Evolutionary conservation across 2,797 vertebrate genomes (phyloP).

Genomic region (Halcyon smyrnensis): DNA sequence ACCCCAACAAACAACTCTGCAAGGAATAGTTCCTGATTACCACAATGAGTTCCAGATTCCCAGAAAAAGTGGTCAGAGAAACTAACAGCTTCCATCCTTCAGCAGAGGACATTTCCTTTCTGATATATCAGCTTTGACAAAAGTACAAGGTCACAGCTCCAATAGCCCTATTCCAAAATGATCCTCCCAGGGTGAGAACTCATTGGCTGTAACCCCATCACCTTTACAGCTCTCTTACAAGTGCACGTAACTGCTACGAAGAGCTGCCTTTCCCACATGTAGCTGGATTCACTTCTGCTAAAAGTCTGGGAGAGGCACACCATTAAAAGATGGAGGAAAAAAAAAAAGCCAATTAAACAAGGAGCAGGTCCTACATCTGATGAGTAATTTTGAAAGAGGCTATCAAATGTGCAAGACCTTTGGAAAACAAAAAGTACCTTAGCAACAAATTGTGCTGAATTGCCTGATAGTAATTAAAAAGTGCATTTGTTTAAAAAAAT

Average conservation of each 20-base stretch:
- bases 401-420: slow-evolving; percentile 28
- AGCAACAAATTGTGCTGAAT: slow-evolving; percentile 48
- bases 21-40: not conserved
- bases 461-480: slow-evolving; percentile 40
- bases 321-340: not conserved
- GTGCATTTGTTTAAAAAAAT: not conserved
- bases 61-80: not conserved
- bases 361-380: not conserved
- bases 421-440: slow-evolving; percentile 5
- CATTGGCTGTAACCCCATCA: not conserved
- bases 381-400: not conserved
- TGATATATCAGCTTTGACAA: not conserved
- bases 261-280: not conserved
- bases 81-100: not conserved
- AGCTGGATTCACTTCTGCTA: not conserved
- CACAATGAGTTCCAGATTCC: not conserved
- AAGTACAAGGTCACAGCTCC: not conserved
- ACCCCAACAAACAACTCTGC: not conserved
- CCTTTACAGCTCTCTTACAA: not conserved
- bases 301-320: not conserved
- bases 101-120: not conserved
- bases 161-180: not conserved
- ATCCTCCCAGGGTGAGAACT: not conserved
- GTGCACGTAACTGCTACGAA: not conserved
- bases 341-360: not conserved